These are phyloP conservation scores for Monopis laevigella DNA, from an alignment of 2,888 invertebrate genomes.

Conservation along the genomic window DNA sequence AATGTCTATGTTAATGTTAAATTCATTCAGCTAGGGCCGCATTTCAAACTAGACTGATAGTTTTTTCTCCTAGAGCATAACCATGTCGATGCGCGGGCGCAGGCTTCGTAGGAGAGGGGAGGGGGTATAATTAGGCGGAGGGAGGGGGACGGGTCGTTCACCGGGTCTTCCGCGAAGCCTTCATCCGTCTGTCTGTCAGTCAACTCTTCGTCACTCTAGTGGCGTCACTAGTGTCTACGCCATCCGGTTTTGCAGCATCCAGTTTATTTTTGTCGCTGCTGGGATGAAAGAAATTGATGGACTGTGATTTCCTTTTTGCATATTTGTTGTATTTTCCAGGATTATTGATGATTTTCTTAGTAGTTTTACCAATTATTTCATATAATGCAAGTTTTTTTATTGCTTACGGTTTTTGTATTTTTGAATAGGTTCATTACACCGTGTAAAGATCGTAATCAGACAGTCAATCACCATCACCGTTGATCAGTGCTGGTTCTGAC, in stretches of 20 bases:
- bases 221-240: conserved; percentile 4
- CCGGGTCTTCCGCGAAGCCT: conserved; percentile 37
- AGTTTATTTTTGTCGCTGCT: too few relatives aligned
- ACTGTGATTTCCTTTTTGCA: conserved; percentile 3
- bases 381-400: neutral
- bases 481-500: conserved; percentile 21
- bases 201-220: conserved; percentile 1
- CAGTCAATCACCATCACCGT: neutral
- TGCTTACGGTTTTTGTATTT: neutral
- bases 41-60: conserved; percentile 12
- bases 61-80: conserved; percentile 6
- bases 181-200: conserved; percentile 17
- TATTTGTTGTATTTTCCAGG: neutral
- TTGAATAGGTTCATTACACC: neutral
- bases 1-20: too few relatives aligned
- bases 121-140: conserved; percentile 42
- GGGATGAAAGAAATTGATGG: too few relatives aligned
- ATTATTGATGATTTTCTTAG: neutral
- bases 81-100: conserved; percentile 23
- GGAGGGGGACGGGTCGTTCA: conserved; percentile 35
- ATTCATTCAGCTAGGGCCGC: conserved; percentile 1
- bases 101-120: conserved; percentile 19
- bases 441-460: neutral
- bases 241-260: conserved; percentile 2
- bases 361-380: neutral